These are phyloP conservation scores for Cyprinodon variegatus DNA, from an alignment of 2,113 vertebrate species.

Conservation along the genomic window DNA sequence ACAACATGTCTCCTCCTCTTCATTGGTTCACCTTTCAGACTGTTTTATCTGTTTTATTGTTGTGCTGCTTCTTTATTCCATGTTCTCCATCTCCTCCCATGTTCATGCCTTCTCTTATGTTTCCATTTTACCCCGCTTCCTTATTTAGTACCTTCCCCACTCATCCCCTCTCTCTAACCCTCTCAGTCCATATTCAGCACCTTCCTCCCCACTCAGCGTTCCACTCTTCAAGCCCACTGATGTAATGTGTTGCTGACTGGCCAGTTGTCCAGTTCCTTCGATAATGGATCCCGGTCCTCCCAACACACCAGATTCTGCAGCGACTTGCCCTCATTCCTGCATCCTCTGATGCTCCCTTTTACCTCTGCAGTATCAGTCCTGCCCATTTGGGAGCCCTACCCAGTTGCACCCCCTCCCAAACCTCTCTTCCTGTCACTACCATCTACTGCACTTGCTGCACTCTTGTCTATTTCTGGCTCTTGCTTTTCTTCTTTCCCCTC, in stretches of 20 bases:
- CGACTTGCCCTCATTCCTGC: constrained; percentile 34
- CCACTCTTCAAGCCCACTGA: constrained; percentile 44
- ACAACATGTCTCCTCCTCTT: neutral
- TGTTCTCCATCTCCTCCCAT: neutral
- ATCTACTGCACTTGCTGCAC: constrained; percentile 42
- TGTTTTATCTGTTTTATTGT: neutral
- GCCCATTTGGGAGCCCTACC: constrained; percentile 40
- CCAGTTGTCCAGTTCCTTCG: constrained; percentile 42
- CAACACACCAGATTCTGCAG: constrained; percentile 24
- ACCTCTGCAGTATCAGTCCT: constrained; percentile 60
- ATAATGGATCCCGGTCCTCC: constrained; percentile 66
- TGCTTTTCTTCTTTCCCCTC: constrained; percentile 36
- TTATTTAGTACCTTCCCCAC: constrained; percentile 5
- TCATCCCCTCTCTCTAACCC: neutral
- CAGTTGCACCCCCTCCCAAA: neutral
- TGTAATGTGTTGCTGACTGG: constrained; percentile 64
- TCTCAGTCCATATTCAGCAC: neutral
- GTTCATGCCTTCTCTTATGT: neutral
- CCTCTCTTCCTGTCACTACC: constrained; percentile 14
- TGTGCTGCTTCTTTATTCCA: neutral
- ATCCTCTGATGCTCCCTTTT: constrained; percentile 40
- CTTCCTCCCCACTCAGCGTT: constrained; percentile 25
- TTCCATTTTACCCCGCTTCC: neutral
- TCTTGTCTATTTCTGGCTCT: constrained; percentile 56
- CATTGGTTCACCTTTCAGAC: neutral